phyloP scores from a whole-genome alignment of 2,113 vertebrate genomes.

The Dolichallabes microphthalmus region DNA sequence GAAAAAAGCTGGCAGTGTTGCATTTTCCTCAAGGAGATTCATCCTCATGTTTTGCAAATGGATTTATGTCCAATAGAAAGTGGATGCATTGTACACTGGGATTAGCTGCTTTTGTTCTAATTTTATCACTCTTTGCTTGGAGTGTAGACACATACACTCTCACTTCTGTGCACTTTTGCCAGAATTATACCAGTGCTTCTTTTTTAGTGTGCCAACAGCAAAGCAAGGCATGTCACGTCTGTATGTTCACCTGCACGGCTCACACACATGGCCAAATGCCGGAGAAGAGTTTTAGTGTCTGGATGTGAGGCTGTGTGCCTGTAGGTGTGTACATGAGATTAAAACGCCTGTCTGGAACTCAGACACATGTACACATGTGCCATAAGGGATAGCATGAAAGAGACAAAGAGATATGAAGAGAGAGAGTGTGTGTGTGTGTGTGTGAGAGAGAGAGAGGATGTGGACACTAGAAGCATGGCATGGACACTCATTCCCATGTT shows the following conservation, averaged over 20 bases:
- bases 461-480: slow-evolving; percentile 51
- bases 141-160: slow-evolving; percentile 15
- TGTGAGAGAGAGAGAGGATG: slow-evolving; percentile 24
- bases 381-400: slow-evolving; percentile 30
- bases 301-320: background rate
- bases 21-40: slow-evolving; percentile 23
- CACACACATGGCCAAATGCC: slow-evolving; percentile 25
- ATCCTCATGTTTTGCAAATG: background rate
- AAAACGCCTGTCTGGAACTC: background rate
- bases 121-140: slow-evolving; percentile 41
- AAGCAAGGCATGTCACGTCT: slow-evolving; percentile 14
- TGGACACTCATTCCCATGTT: slow-evolving; percentile 54
- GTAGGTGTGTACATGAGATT: background rate
- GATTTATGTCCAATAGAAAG: background rate
- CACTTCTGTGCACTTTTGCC: background rate
- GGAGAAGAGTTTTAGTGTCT: slow-evolving; percentile 1
- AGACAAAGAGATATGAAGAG: background rate
- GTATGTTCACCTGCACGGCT: slow-evolving; percentile 27
- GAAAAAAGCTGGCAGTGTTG: background rate
- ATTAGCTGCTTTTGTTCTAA: slow-evolving; percentile 37
- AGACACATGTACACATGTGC: slow-evolving; percentile 17
- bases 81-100: slow-evolving; percentile 22
- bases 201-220: slow-evolving; percentile 35
- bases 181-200: slow-evolving; percentile 9
- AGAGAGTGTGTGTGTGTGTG: slow-evolving; percentile 18